phyloP scores from a whole-genome alignment of 2,113 vertebrate genomes.

The Alectura lathami region DNA sequence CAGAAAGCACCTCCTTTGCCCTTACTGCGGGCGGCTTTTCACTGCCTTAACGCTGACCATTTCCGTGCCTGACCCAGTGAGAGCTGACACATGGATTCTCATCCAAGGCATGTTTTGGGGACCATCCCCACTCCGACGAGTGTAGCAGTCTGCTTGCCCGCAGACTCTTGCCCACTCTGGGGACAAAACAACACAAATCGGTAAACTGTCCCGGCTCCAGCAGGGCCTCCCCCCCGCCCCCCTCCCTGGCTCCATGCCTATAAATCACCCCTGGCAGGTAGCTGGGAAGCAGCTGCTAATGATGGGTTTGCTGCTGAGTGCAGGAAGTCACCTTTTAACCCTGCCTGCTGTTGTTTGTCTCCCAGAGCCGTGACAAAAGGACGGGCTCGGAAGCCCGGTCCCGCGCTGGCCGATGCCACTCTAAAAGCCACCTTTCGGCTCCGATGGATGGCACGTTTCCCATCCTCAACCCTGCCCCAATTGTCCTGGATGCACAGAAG shows the following conservation, averaged over 20 bases:
- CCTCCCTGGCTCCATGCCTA: not conserved
- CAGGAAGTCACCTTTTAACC: slow-evolving; percentile 98
- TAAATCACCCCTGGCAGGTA: slow-evolving; percentile 95
- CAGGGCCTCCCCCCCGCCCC: not conserved
- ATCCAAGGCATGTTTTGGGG: not conserved
- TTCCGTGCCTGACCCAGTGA: rapidly evolving
- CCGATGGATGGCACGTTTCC: not conserved
- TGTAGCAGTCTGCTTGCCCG: not conserved
- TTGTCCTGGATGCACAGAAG: not conserved
- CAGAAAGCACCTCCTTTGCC: not conserved
- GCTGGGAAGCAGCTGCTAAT: slow-evolving; percentile 93
- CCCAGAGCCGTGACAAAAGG: slow-evolving; percentile 80
- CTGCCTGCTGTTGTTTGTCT: slow-evolving; percentile 88
- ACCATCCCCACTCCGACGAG: rapidly evolving
- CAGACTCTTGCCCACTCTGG: rapidly evolving
- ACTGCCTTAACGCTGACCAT: not conserved
- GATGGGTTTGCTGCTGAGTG: slow-evolving; percentile 81
- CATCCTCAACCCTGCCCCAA: not conserved
- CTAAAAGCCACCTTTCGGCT: not conserved
- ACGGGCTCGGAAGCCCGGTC: slow-evolving; percentile 74
- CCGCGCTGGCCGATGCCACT: rapidly evolving
- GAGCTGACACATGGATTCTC: not conserved
- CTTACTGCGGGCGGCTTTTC: not conserved
- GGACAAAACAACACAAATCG: not conserved
- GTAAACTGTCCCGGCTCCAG: slow-evolving; percentile 18